Percentiles rank a stretch among this genome's conserved stretches.
Conservation (phyloP, 2,113 vertebrate genomes). For the Philantomba maxwellii region DNA sequence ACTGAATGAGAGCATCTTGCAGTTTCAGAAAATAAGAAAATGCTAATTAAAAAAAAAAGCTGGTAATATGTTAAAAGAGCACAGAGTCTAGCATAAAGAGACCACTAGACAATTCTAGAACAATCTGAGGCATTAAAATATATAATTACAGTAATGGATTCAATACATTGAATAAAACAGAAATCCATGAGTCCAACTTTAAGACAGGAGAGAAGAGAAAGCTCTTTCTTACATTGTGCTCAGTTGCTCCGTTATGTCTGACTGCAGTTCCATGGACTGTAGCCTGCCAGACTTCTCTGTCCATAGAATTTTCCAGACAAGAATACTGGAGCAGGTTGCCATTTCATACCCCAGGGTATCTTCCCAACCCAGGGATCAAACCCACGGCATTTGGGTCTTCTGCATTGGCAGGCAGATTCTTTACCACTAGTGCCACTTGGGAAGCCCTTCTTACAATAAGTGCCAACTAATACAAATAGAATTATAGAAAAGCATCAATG, state of each 20-base stretch:
- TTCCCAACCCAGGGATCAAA: neutral
- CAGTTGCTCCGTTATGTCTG: neutral
- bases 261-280: neutral
- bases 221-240: neutral
- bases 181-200: neutral
- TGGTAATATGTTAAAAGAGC: neutral
- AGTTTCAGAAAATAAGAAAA: constrained; percentile 20
- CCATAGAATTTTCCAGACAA: neutral
- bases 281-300: neutral
- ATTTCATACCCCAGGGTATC: neutral
- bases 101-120: neutral
- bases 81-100: neutral
- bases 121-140: neutral
- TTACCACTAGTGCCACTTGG: neutral
- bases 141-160: neutral
- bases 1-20: neutral
- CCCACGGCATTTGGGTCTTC: neutral
- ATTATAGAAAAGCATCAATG: neutral
- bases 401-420: neutral
- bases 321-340: neutral
- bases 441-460: neutral
- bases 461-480: neutral
- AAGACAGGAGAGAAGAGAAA: neutral
- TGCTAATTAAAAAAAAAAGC: neutral
- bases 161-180: neutral